A percentile compares a stretch with the other conserved stretches of the same genome.
phyloP scores from a whole-genome alignment of 2,113 vertebrate species.

The Mionectes macconnelli region DNA sequence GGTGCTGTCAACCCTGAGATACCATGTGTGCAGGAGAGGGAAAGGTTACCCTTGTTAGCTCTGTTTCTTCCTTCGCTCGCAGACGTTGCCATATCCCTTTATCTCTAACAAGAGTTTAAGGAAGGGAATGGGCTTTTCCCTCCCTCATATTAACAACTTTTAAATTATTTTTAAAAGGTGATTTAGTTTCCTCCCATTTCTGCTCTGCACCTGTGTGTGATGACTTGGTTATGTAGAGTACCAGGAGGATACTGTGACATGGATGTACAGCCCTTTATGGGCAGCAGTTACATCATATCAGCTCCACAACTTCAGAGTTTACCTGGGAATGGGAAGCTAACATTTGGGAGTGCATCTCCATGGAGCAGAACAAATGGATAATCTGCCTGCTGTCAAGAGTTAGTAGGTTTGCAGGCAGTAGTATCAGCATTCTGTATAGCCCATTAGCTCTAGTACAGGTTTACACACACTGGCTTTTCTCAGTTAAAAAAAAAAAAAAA shows the following conservation, averaged over 20 bases:
- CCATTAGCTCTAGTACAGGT: neutral
- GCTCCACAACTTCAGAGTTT: neutral
- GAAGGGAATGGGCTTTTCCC: neutral
- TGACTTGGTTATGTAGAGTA: neutral
- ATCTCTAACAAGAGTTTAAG: neutral
- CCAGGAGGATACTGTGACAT: neutral
- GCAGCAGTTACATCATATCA: neutral
- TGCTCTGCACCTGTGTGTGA: accelerated
- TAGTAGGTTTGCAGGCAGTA: neutral
- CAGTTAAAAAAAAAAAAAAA: neutral
- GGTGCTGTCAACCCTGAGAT: neutral
- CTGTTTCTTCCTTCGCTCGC: neutral
- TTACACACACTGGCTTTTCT: neutral
- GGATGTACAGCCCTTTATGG: neutral
- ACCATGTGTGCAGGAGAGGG: accelerated
- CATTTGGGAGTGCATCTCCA: neutral
- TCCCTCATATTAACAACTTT: neutral
- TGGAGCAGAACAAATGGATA: neutral
- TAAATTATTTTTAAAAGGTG: neutral
- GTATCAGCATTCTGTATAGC: neutral
- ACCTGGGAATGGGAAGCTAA: neutral
- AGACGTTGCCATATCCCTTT: neutral
- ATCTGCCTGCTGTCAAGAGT: neutral
- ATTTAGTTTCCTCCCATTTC: neutral
- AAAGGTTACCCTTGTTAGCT: conserved; percentile 3